Evolutionary conservation across 2,113 vertebrate species (phyloP), one percentile per base, ranked within the genome.

Genomic region (Bungarus multicinctus): DNA sequence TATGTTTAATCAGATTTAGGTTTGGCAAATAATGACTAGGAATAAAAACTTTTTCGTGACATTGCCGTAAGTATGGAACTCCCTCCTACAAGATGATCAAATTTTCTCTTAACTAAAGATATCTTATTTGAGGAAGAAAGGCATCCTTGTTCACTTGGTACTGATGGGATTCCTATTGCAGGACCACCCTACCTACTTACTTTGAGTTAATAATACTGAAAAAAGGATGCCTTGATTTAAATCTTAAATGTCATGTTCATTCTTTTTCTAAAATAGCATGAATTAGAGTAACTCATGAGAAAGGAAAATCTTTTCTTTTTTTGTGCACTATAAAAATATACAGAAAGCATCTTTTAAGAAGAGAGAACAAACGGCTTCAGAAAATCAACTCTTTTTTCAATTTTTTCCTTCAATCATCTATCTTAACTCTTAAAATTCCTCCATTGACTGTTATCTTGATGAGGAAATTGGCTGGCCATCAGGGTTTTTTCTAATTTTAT

Each of bases 251-350:
- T 7, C 27, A 47, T 52, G 25, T 6, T 12, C 23, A 74, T 74
- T 25, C 58, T 16, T 69, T 69, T 92, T 88, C 50, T 74, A 92
- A 92, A 88, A 74, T n/a, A 92, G 54, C 58, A 64, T 87, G n/a
- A 52, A 64, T 87, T 20, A 58, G 45, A 87, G 87, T 91, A 91
- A 50, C 54, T 58, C 39, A 91, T 23, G 14, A 30, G 74, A 11
- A 9, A 34, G 16, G 22, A 25, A 34, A 55, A 5, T 9, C n/a
- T 53, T 57, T 25, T 54, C 12, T 30, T 69, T 88, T 57, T 69
- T 50, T 74, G 25, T 89, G 58, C 1, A 11, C 47, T 69, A 54
- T 43, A 88, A 47, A 92, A 22, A 69, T n/a, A 5, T n/a, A 69
- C 30, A 16, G 30, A 69, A 69, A 11, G 4, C 30, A n/a, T n/a